Base-by-base conservation (phyloP, 2,113 vertebrate genomes). In the Benitochromis conjunctus region DNA sequence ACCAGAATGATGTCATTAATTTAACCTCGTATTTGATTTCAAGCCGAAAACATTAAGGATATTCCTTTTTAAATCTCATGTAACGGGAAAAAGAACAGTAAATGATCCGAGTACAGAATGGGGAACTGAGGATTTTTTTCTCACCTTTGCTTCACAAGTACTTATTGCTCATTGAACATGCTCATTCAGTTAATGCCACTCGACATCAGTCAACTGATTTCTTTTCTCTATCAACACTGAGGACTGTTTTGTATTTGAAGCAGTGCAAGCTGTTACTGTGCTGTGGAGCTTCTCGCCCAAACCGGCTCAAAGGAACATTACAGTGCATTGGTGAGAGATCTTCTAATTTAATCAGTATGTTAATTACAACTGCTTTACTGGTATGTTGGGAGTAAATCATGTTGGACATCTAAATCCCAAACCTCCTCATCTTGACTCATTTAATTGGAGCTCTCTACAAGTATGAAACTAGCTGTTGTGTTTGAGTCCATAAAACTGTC, bases 301-400 rank as follows among this genome's bases (percentile, higher is more conserved):
- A 66, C 51, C 31, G 77, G 14, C 85, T 78, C 31, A 8, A 18
- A 80, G 76, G 29, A 53, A 69, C 76, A 9, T 36, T 26, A 64
- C 74, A 85, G 9, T n/a, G 26, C 10, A 48, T 36, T 83, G 79
- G 18, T 51, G 76, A 48, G 41, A 86, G 14, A 66, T 83, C 62
- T 71, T 85, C 71, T 79, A 62, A 90, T 85, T 64, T 14, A 77
- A 84, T 80, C 79, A 84, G 55, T 60, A 84, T 87, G 86, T 53
- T 81, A 12, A 66, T 64, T 46, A 24, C 64, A 46, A 31, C 78
- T 83, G 79, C 26, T 82, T 84, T 81, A 80, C 41, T 85, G 56
- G 79, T 80, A 43, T 38, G 4, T 79, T 66, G 66, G 54, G 14
- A 86, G 58, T 82, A 80, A 84, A 87, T 89, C 21, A 41, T 1